These are phyloP conservation scores for Dasyornis broadbenti DNA, from an alignment of 2,113 vertebrate genomes.

Conservation along the genomic window DNA sequence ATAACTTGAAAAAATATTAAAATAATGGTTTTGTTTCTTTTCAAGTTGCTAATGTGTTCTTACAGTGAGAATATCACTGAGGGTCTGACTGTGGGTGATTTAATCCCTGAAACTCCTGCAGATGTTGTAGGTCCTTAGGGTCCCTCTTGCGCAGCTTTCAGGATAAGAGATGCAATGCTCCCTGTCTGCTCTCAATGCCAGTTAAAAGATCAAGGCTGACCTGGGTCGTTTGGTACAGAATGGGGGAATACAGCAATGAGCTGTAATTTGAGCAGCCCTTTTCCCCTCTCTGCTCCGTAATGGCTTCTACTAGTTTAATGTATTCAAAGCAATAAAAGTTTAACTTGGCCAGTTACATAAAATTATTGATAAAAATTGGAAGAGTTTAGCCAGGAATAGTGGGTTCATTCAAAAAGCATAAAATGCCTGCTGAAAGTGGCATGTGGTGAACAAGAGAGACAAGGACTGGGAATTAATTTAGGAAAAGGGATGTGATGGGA, in stretches of 20 bases:
- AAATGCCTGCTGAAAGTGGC: neutral
- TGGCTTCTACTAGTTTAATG: conserved; percentile 9
- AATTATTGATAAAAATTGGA: conserved; percentile 30
- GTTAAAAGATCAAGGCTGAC: neutral
- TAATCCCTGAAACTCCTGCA: neutral
- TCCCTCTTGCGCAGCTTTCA: neutral
- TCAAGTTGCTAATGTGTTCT: neutral
- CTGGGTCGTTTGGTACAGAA: neutral
- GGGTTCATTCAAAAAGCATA: neutral
- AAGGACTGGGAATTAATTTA: neutral
- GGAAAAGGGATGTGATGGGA: neutral
- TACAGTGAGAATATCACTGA: neutral
- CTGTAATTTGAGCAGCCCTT: neutral
- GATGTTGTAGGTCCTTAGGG: neutral
- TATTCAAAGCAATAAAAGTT: conserved; percentile 28
- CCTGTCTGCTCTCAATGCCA: neutral
- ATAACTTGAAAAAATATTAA: neutral
- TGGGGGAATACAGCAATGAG: neutral
- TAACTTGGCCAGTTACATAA: neutral
- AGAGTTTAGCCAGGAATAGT: neutral
- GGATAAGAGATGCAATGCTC: neutral
- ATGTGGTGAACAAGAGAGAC: neutral
- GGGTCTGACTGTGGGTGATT: neutral
- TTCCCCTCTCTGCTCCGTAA: neutral
- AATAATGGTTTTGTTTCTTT: neutral